Base-by-base conservation (phyloP, 2,797 vertebrate genomes). In the Vespertilio murinus region DNA sequence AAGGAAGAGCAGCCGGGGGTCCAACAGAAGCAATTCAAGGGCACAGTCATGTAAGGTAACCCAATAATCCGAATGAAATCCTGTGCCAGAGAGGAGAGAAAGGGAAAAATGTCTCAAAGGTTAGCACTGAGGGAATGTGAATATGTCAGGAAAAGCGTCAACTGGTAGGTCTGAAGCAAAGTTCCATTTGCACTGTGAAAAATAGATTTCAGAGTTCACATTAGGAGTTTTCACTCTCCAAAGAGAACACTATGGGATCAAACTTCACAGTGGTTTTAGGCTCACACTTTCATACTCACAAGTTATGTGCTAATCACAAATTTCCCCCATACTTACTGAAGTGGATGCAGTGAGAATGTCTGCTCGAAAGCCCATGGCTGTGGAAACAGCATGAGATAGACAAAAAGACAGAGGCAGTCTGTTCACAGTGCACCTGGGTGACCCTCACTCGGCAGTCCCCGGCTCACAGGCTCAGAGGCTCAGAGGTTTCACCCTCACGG, bases 401-500 rank as follows among this genome's bases (percentile, higher is more conserved):
- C 17, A 35, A 42, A 1, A 33, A 22, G 23, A 52, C 1, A 0
- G 30, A 13, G 25, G 47, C 2, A 25, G 11, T 33, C 67, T 38
- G 8, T 30, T 42, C 52, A 64, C 45, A 23, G 45, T 1, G 17
- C 8, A 38, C 47, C 47, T 3, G 0, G 16, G 49, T 54, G 54
- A 28, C 13, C 0, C 0, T 0, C 16, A 88, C 74, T 12, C 28
- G 6, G 38, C 12, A 22, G 49, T 3, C 25, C 23, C 10, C 14
- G 38, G 64, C 56, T 56, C 8, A 0, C 18, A 33, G 14, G 14
- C 38, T 56, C 8, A 0, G 22, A 33, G 14, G 14, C 38, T 73
- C 14, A 6, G 20, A 18, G 17, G 17, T 4, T 30, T 61, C 70
- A 4, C 6, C 16, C 12, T 4, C n/a, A 17, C 0, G 0, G 47